Conservation (phyloP, 2,113 vertebrate species). For the Typhlomys cinereus region DNA sequence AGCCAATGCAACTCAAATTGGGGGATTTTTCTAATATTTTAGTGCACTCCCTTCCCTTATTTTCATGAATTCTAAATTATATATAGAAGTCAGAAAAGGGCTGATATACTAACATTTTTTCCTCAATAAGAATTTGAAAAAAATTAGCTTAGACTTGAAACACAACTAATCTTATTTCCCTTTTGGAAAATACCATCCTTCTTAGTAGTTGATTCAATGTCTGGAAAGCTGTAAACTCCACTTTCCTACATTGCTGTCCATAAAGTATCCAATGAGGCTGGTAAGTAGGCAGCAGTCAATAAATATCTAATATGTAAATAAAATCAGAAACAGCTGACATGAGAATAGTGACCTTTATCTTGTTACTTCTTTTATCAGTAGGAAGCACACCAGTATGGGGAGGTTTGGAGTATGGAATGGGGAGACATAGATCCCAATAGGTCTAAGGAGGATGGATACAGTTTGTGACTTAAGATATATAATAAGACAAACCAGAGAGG, state of each 20-base stretch:
- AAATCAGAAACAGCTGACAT: not conserved
- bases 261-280: not conserved
- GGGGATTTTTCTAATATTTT: conserved; percentile 36
- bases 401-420: not conserved
- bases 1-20: not conserved
- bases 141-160: not conserved
- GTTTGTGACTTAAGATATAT: not conserved
- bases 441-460: not conserved
- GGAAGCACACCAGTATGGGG: not conserved
- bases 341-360: not conserved
- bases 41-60: not conserved
- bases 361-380: not conserved
- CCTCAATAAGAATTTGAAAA: conserved; percentile 11
- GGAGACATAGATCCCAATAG: not conserved
- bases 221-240: not conserved
- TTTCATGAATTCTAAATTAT: conserved; percentile 17
- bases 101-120: conserved; percentile 6
- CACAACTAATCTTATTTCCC: conserved; percentile 22
- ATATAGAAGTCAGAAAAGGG: not conserved
- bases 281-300: not conserved
- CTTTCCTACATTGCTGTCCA: not conserved
- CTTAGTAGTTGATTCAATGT: not conserved
- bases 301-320: not conserved
- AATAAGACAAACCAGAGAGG: not conserved
- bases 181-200: not conserved